Base-by-base conservation (phyloP, 2,113 vertebrate species). In the Saccopteryx leptura region DNA sequence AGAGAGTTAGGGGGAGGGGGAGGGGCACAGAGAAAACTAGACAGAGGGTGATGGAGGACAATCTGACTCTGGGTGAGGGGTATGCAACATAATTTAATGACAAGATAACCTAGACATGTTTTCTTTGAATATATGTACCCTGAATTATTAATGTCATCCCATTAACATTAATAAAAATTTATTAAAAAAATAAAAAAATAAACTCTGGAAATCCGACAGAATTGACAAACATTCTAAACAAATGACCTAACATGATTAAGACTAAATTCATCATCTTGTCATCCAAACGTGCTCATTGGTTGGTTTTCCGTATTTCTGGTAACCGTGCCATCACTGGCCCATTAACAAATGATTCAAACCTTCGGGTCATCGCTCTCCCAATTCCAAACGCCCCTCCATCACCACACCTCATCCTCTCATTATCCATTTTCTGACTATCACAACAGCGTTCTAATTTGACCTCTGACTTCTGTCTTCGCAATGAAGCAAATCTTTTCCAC, bases 191-290 rank as follows among this genome's bases (percentile, higher is more conserved):
- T n/a, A n/a, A n/a, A n/a, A n/a, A n/a, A n/a, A n/a, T 52, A 80
- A 68, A 80, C 39, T 84, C 18, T 50, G 48, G 83, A 93, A 74
- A 68, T 50, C 54, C 31, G 33, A 26, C 48, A 54, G 54, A 9
- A 23, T 14, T 78, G 33, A 54, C n/a, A 33, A 88, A 56, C 54
- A 63, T 84, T 78, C 69, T 79, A 61, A 61, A 65, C 24, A 74
- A 65, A 66, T 52, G 52, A 23, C 31, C 46, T 89, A 80, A 39
- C 46, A 71, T 17, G 23, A 54, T 50, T 89, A 83, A 56, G 33
- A 65, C 23, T 71, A 82, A 46, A 83, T 61, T 83, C 28, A 48
- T 93, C 56, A 91, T n/a, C 13, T 87, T 87, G n/a, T 90, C 68
- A 89, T 76, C 23, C 69, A 76, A 76, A 76, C 4, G 18, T 58